Base-by-base conservation (phyloP, 2,797 vertebrate genomes). In the Luscinia luscinia region DNA sequence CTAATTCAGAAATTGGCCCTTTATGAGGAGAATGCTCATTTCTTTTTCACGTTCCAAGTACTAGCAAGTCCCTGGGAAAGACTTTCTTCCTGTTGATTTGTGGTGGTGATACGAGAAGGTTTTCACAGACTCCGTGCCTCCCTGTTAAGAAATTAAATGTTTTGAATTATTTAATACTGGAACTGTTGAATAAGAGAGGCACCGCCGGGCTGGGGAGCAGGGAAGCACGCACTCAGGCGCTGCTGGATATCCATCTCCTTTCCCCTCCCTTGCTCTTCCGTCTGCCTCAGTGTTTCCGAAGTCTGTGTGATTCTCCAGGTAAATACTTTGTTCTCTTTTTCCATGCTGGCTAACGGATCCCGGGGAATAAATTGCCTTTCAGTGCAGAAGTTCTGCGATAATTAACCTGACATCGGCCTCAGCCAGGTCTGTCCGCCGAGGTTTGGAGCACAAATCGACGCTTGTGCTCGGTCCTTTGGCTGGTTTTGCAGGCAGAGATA, bases 1-100 rank as follows among this genome's bases (percentile, higher is more conserved):
- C 79, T 91, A 85, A 94, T 96, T 96, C 91, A 95, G 96, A 95
- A 96, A 96, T 85, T 93, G 92, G 85, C 38, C 49, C 67, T 95
- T 89, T 91, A 84, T 77, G 83, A 77, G 28, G 19, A 40, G 81
- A 84, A 94, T 15, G 59, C 49, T 84, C 83, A 59, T 80, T 78
- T 54, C 77, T 91, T 87, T 79, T 63, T 84, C 79, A 48, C 30
- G 1, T 95, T 85, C 48, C 57, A 76, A 6, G 68, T 91, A 75
- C 62, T 87, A 48, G 34, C 49, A 91, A 80, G 77, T 90, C 79
- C n/a, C 58, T 68, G 89, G 28, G 48, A 93, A 95, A 89, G 54
- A 95, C 84, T 91, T 94, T 96, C 87, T 94, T 97, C 92, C 94
- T 97, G 95, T 97, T 97, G 96, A 94, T 98, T 97, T 97, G 87